Percentiles rank a stretch among this genome's conserved stretches.
phyloP scores from a whole-genome alignment of 2,888 invertebrate genomes.

The Apodemia mormo region DNA sequence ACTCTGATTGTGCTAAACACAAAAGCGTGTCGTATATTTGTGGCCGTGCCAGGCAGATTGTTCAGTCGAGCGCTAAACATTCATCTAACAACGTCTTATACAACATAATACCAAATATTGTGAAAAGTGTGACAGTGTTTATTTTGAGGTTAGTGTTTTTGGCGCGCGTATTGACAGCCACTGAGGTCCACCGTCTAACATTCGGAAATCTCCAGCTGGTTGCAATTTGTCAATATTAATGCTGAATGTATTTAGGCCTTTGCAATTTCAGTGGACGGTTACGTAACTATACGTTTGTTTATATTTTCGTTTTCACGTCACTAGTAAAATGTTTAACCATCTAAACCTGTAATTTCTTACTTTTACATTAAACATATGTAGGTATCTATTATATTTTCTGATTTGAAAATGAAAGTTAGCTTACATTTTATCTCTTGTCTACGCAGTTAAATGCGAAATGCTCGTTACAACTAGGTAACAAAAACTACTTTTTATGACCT shows the following conservation, averaged over 20 bases:
- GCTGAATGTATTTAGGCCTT: constrained; percentile 17
- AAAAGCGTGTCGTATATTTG: constrained; percentile 58
- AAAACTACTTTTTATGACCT: not conserved
- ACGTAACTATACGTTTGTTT: constrained; percentile 22
- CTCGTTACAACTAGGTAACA: not conserved
- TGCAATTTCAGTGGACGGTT: constrained; percentile 21
- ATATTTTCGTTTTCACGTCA: not conserved
- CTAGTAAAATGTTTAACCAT: not conserved
- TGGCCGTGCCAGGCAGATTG: constrained; percentile 54
- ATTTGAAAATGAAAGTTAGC: not conserved
- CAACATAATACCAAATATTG: constrained; percentile 14
- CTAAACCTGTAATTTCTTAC: not conserved
- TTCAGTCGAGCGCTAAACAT: constrained; percentile 50
- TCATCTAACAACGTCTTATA: constrained; percentile 56
- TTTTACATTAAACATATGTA: not conserved
- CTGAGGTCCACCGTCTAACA: constrained; percentile 28
- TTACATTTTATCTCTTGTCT: not conserved
- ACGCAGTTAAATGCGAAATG: not conserved
- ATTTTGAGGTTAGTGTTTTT: constrained; percentile 40
- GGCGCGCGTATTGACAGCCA: constrained; percentile 36
- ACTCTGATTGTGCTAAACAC: constrained; percentile 53
- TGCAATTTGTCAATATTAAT: constrained; percentile 27
- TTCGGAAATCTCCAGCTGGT: constrained; percentile 32
- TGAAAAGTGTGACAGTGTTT: constrained; percentile 16
- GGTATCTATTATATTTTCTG: not conserved